Base-by-base conservation (phyloP, 2,797 vertebrate genomes). In the Steatocranus sp. region DNA sequence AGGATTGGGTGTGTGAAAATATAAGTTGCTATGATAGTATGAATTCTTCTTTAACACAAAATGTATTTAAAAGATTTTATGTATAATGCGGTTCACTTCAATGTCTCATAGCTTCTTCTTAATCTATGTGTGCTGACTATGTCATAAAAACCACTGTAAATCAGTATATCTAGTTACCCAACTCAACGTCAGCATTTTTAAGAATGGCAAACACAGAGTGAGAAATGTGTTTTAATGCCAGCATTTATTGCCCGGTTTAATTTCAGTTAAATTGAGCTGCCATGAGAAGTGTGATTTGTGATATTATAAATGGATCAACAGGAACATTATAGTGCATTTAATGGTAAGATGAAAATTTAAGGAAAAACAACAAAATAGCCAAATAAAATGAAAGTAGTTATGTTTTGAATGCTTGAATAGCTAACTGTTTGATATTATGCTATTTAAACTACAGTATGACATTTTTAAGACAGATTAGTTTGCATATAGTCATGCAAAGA, bases 141-240 rank as follows among this genome's bases (percentile, higher is more conserved):
- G 56, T 36, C 23, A 79, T 12, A 46, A 81, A 23, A 77, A 77
- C 11, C 15, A 2, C 38, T 48, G 51, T 23, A 53, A 38, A 86
- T 80, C 81, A 17, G 38, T 75, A 51, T 20, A 83, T 83, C 54
- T 79, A 27, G 38, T 34, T 49, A 25, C 32, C 54, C 14, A 17
- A 32, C 5, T 6, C 3, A 3, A 5, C 17, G 2, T 18, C 56
- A 10, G 36, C 50, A 66, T 58, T 38, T 68, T 68, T 32, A n/a
- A 78, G 25, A 74, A 83, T 32, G 43, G 23, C 36, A 14, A 83
- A 50, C 41, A 17, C 46, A 34, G 10, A 14, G 17, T 82, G 75
- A 80, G n/a, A 53, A 75, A 81, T 78, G n/a, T 76, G 58, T 61
- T 81, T 75, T 83, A 11, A 34, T 50, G 23, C 50, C 80, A 56